phyloP scores from a whole-genome alignment of 2,888 invertebrate genomes.

The Microctonus aethiopoides region DNA sequence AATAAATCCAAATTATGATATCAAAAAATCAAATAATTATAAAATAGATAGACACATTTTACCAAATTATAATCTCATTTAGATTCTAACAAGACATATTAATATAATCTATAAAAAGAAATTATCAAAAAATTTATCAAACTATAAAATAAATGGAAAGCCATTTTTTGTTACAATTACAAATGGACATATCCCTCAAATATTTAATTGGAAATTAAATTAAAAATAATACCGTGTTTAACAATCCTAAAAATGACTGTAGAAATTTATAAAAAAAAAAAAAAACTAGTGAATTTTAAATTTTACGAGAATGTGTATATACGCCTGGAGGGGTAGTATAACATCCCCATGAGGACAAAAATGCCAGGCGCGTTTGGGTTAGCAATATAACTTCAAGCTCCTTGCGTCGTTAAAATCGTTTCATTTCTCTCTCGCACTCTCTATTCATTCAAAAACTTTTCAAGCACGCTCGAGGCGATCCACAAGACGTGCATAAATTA shows the following conservation, averaged over 20 bases:
- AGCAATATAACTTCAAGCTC: neutral
- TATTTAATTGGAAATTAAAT: neutral
- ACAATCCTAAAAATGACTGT: neutral
- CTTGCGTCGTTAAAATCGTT: neutral
- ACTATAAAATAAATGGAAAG: too few species aligned
- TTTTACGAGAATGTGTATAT: neutral
- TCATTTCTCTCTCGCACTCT: neutral
- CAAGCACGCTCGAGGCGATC: neutral
- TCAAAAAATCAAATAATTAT: too few species aligned
- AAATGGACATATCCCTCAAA: too few species aligned
- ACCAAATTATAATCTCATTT: too few species aligned
- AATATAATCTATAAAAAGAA: too few species aligned
- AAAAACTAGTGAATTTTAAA: neutral
- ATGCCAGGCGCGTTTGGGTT: neutral
- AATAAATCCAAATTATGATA: too few species aligned
- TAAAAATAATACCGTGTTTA: neutral
- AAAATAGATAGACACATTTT: too few species aligned
- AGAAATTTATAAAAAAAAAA: neutral
- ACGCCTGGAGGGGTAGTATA: neutral
- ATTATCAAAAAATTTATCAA: too few species aligned
- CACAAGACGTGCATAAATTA: neutral
- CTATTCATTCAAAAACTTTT: neutral
- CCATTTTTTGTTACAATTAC: too few species aligned
- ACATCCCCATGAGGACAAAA: neutral
- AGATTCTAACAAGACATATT: too few species aligned